Conservation (phyloP, 2,888 invertebrate genomes). For the Andrena bicolor region DNA sequence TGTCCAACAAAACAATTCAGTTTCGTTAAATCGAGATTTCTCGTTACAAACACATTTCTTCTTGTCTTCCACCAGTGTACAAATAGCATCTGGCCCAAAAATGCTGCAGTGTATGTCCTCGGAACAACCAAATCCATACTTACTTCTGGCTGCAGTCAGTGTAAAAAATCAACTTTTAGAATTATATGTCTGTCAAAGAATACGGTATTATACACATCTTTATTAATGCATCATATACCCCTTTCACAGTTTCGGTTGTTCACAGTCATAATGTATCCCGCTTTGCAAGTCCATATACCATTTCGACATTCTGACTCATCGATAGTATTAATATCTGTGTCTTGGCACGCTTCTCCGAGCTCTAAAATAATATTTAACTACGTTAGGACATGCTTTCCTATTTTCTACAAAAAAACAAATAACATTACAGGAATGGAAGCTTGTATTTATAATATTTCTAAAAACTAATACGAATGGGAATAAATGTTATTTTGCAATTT, state of each 20-base stretch:
- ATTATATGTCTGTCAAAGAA: neutral
- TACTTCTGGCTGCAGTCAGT: conserved; percentile 61
- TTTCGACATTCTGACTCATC: conserved; percentile 70
- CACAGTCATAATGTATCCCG: conserved; percentile 60
- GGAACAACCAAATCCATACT: conserved; percentile 66
- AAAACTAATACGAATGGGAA: no score
- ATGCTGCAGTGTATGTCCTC: conserved; percentile 74
- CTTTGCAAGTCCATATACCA: conserved; percentile 73
- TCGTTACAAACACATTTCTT: conserved; percentile 73
- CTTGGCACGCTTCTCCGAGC: conserved; percentile 75
- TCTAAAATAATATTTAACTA: conserved; percentile 67
- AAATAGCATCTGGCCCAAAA: conserved; percentile 77
- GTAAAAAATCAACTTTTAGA: neutral
- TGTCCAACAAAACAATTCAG: conserved; percentile 78
- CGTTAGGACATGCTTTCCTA: neutral
- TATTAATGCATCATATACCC: conserved; percentile 64
- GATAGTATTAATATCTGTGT: conserved; percentile 46
- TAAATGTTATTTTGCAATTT: no score
- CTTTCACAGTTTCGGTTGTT: conserved; percentile 74
- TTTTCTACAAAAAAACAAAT: no score
- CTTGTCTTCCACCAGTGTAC: conserved; percentile 21
- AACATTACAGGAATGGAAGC: no score
- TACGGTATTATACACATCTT: neutral
- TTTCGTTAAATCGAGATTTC: conserved; percentile 71
- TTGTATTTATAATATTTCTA: no score